phyloP scores from a whole-genome alignment of 2,888 invertebrate genomes.

The Lithodes maja region DNA sequence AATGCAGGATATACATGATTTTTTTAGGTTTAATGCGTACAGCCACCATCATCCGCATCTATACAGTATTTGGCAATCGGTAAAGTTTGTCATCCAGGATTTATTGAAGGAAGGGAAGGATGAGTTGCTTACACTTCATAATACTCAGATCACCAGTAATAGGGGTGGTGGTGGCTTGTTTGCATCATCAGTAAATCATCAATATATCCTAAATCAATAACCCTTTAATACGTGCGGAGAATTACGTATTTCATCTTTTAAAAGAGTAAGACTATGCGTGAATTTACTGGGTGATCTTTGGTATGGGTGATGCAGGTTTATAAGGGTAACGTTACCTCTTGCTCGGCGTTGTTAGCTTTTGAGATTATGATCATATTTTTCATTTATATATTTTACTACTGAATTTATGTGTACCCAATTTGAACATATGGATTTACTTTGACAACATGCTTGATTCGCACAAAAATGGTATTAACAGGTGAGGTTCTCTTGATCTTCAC shows the following conservation, averaged over 20 bases:
- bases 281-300: background rate
- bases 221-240: too few species aligned
- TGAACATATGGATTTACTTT: slow-evolving; percentile 37
- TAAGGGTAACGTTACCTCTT: background rate
- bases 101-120: slow-evolving; percentile 4
- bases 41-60: slow-evolving; percentile 1
- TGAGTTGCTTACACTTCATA: background rate
- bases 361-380: background rate
- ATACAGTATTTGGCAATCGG: background rate
- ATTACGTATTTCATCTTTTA: background rate
- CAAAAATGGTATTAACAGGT: slow-evolving; percentile 55
- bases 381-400: background rate
- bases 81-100: background rate
- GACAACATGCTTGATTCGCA: slow-evolving; percentile 19
- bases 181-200: background rate
- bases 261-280: background rate
- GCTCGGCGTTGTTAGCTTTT: background rate
- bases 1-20: background rate
- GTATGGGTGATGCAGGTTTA: background rate
- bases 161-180: background rate
- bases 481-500: slow-evolving; percentile 63
- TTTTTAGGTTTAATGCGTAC: background rate
- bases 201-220: background rate
- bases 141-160: background rate
- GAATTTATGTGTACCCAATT: slow-evolving; percentile 5